Base-by-base conservation (phyloP, 2,113 vertebrate genomes). In the Alectura lathami region DNA sequence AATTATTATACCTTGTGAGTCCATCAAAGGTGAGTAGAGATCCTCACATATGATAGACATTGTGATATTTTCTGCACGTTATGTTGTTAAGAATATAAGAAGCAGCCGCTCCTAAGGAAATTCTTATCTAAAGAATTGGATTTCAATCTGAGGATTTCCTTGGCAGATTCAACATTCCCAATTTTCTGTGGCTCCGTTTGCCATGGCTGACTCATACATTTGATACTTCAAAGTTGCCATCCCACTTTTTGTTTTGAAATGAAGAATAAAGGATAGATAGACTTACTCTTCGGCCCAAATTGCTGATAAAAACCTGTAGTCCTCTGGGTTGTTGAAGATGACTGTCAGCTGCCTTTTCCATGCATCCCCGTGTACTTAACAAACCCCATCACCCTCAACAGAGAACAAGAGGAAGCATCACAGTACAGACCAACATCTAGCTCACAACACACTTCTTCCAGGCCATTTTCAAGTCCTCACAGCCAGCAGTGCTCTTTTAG, bases 211-310 rank as follows among this genome's bases (percentile, higher is more conserved):
- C 45, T 74, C 74, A 62, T 2, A 10, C 13, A 11, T 29, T 51
- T 78, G 18, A 36, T 38, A 32, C 0, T 0, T 43, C 23, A 8
- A 42, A 70, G 59, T 13, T 83, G n/a, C 72, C 42, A 2, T 9
- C 30, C 6, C 23, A 34, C 11, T 1, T 8, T 16, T 32, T 8
- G 89, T 36, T 36, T 23, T 57, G 43, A 74, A 70, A 54, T 11
- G 10, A 66, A 32, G 24, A 62, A 26, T 36, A 64, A 92, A 83
- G 56, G n/a, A 59, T 3, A 56, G 9, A 2, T 30, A 59, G 21
- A 14, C 23, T 40, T 27, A n/a, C 20, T 59, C 32, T 84, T 56
- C 26, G 13, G 54, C 59, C 27, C 17, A 62, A 17, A 30, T 6
- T 36, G 21, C 24, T 63, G 17, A 50, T 12, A n/a, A 42, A 18